phyloP scores from a whole-genome alignment of 2,888 invertebrate genomes.

The Agapetus fuscipes region DNA sequence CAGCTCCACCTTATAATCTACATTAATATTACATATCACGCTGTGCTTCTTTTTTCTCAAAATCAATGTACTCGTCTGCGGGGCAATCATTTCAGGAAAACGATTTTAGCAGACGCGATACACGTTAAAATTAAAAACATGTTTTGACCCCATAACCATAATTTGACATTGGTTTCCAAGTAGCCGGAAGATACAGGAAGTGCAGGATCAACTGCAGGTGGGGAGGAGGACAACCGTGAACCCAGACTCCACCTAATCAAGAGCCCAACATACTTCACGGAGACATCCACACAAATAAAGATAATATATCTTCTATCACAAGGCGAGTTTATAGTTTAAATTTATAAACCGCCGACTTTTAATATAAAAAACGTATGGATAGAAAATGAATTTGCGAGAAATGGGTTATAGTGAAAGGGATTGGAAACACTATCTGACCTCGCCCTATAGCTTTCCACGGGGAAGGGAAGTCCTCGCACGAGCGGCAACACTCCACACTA shows the following conservation, averaged over 20 bases:
- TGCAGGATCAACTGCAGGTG: not conserved
- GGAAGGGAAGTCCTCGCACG: not conserved
- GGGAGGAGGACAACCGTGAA: not conserved
- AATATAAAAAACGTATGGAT: conserved; percentile 26
- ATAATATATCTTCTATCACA: conserved; percentile 19
- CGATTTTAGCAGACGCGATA: too few relatives aligned
- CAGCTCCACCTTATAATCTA: conserved; percentile 19
- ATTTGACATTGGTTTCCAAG: too few relatives aligned
- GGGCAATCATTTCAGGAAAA: too few relatives aligned
- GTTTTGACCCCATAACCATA: too few relatives aligned
- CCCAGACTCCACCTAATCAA: not conserved
- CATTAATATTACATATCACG: conserved; percentile 44
- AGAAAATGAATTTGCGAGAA: conserved; percentile 21
- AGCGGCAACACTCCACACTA: not conserved
- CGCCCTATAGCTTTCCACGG: not conserved
- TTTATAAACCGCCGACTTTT: conserved; percentile 18
- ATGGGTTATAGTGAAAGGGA: conserved; percentile 11
- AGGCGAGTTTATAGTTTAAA: conserved; percentile 18
- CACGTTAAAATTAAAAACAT: too few relatives aligned
- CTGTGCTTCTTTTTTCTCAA: conserved; percentile 39
- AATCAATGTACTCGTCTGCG: conserved; percentile 9
- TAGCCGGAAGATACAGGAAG: not conserved
- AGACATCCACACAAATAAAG: conserved; percentile 7
- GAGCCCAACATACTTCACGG: not conserved
- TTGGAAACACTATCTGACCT: not conserved